phyloP scores from a whole-genome alignment of 37 sponge, comb jelly and placozoan species.

The Agelas oroides region DNA sequence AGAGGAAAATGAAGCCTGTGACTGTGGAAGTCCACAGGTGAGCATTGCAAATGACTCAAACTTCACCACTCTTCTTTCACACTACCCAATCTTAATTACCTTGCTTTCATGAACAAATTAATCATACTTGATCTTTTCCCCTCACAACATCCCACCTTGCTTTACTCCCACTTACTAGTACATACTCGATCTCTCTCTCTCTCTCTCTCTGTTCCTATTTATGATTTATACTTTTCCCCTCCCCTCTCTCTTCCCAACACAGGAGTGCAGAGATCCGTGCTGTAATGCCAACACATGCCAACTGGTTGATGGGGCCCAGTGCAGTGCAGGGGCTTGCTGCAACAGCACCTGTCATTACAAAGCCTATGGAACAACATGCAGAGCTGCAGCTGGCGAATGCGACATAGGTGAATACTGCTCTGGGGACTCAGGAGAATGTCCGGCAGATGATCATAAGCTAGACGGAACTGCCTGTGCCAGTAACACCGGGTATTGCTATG shows the following conservation, averaged over 20 bases:
- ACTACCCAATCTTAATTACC: no score
- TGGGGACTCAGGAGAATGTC: conserved; percentile 40
- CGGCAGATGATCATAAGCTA: conserved; percentile 4
- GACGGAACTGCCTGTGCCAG: conserved; percentile 25
- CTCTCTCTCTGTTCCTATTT: no score
- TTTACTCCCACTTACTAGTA: no score
- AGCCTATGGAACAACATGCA: conserved; percentile 20
- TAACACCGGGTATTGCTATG: conserved; percentile 33
- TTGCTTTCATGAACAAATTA: no score
- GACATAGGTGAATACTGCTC: conserved; percentile 50
- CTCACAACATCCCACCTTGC: no score
- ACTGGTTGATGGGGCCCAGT: conserved; percentile 28
- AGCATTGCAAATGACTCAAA: no score
- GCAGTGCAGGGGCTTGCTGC: conserved; percentile 54
- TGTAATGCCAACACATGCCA: conserved; percentile 73
- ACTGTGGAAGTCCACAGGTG: conserved; percentile 66
- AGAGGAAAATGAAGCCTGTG: conserved; percentile 63
- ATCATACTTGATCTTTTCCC: no score
- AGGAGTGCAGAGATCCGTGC: conserved; percentile 48
- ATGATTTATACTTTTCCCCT: no score
- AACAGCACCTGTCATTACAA: conserved; percentile 20
- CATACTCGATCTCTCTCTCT: no score
- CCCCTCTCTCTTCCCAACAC: no score
- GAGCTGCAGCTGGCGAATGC: conserved; percentile 34
- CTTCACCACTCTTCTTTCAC: no score